These are phyloP conservation scores for Glyphotaelius pellucidus DNA, from an alignment of 2,888 invertebrate species.

Conservation along the genomic window DNA sequence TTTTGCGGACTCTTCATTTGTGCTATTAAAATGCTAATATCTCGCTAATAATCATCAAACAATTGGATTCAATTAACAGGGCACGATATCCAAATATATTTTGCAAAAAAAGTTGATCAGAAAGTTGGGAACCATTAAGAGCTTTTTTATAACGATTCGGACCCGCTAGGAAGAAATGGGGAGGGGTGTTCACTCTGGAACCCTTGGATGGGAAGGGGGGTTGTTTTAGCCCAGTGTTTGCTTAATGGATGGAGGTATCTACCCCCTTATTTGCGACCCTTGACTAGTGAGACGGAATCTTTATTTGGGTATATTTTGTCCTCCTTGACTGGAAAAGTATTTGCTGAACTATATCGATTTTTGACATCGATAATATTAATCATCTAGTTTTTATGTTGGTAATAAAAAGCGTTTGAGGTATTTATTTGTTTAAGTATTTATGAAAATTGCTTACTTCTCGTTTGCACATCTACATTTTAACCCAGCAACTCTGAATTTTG, in stretches of 20 bases:
- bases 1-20: background rate
- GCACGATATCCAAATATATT: conserved; percentile 50
- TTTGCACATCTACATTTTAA: background rate
- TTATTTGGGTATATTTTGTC: conserved; percentile 63
- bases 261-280: conserved; percentile 56
- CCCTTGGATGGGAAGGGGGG: conserved; percentile 23
- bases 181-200: conserved; percentile 56
- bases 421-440: background rate
- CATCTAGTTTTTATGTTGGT: background rate
- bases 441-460: background rate
- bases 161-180: conserved; percentile 39
- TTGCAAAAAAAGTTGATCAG: conserved; percentile 10
- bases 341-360: background rate
- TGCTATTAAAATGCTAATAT: conserved; percentile 18
- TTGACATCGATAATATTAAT: background rate
- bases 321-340: conserved; percentile 42
- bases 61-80: conserved; percentile 54
- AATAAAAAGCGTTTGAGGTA: background rate
- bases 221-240: conserved; percentile 17
- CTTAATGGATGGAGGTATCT: conserved; percentile 34
- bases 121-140: conserved; percentile 60
- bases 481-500: too few relatives aligned
- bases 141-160: conserved; percentile 60
- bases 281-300: conserved; percentile 52
- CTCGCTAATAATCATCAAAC: conserved; percentile 20